phyloP scores from a whole-genome alignment of 2,888 invertebrate genomes.

The Caenorhabditis sp. region DNA sequence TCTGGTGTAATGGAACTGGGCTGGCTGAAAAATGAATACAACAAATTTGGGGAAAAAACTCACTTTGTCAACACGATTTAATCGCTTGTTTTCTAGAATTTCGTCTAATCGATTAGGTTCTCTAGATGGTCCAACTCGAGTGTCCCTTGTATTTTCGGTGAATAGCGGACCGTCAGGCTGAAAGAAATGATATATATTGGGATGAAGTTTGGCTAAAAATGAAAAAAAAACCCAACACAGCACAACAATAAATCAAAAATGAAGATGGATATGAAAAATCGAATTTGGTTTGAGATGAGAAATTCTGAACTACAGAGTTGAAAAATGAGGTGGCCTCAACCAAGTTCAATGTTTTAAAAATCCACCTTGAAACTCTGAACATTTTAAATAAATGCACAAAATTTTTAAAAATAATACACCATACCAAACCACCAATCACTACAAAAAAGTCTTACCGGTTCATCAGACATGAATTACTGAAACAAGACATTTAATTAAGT shows the following conservation, averaged over 20 bases:
- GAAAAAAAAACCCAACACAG: not conserved
- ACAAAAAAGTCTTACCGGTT: conserved; percentile 13
- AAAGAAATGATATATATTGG: conserved; percentile 12
- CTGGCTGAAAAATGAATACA: not conserved
- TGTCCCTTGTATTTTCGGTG: conserved; percentile 46
- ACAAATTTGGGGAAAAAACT: not conserved
- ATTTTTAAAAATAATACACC: not conserved
- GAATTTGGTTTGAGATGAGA: not conserved
- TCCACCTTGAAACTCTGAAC: too few species aligned
- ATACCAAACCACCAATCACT: not conserved
- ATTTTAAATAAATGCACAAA: too few species aligned
- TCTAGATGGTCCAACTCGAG: conserved; percentile 35
- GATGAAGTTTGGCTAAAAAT: not conserved
- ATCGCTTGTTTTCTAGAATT: conserved; percentile 47
- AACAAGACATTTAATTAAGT: not conserved
- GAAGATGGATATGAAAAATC: not conserved
- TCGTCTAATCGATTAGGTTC: conserved; percentile 50
- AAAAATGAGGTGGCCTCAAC: too few species aligned
- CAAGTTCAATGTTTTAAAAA: too few species aligned
- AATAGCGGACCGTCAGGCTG: conserved; percentile 49
- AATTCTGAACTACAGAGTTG: too few species aligned
- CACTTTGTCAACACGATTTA: conserved; percentile 49
- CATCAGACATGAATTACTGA: not conserved
- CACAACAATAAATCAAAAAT: not conserved
- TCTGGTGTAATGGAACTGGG: not conserved